Percentiles rank a stretch among this genome's conserved stretches.
These are phyloP conservation scores for Volucella bombylans DNA, from an alignment of 2,888 invertebrate species.

Conservation along the genomic window DNA sequence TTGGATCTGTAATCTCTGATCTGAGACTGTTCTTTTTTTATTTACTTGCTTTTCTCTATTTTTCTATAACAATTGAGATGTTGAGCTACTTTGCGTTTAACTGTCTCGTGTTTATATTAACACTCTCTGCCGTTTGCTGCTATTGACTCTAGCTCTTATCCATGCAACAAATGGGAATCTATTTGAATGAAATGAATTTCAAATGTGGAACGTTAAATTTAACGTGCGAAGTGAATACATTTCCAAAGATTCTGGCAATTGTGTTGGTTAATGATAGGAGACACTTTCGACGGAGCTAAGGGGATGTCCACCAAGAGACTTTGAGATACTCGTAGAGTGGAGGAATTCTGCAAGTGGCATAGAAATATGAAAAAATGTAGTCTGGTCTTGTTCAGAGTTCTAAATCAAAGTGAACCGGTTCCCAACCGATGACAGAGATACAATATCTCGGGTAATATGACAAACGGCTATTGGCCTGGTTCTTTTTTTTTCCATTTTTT, in stretches of 20 bases:
- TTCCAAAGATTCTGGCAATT: conserved; percentile 38
- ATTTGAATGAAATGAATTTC: conserved; percentile 62
- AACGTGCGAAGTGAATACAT: conserved; percentile 46
- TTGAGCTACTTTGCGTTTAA: conserved; percentile 70
- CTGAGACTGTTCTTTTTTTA: conserved; percentile 61
- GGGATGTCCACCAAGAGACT: conserved; percentile 18
- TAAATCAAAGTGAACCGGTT: conserved; percentile 43
- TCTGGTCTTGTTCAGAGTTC: conserved; percentile 27
- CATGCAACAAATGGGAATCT: conserved; percentile 11
- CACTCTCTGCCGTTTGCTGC: conserved; percentile 21
- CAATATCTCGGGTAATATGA: neutral
- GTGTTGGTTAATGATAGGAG: conserved; percentile 1
- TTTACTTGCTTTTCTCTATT: no score
- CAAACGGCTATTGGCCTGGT: neutral
- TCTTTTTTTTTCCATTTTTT: no score
- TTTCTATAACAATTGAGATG: conserved; percentile 70
- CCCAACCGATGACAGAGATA: neutral
- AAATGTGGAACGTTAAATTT: conserved; percentile 69
- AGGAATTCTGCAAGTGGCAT: conserved; percentile 37
- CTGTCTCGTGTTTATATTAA: conserved; percentile 66
- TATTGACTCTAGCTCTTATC: conserved; percentile 12
- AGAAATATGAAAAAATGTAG: conserved; percentile 40
- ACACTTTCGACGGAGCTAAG: neutral
- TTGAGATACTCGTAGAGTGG: conserved; percentile 14
- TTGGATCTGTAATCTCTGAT: conserved; percentile 52